These are phyloP conservation scores for Prunella strophiata DNA, from an alignment of 2,797 vertebrate genomes.

Conservation along the genomic window DNA sequence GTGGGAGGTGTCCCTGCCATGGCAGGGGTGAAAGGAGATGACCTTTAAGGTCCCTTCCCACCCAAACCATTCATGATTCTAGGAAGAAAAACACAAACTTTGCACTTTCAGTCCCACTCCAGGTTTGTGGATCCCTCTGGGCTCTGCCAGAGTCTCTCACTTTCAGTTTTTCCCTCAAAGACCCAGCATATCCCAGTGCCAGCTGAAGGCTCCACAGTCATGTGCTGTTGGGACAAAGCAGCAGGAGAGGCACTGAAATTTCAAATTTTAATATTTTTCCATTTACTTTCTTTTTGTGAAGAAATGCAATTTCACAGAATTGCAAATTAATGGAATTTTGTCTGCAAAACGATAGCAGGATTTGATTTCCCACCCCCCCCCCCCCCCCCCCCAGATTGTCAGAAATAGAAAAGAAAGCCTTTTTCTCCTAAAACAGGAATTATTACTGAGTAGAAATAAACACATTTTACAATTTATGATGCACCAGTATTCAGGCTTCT, in stretches of 20 bases:
- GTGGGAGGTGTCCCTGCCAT: not conserved
- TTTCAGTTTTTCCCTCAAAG: not conserved
- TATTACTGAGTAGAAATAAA: not conserved
- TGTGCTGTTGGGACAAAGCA: not conserved
- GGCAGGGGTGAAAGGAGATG: not conserved
- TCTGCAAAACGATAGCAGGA: not conserved
- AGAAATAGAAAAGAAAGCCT: not conserved
- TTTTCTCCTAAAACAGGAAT: not conserved
- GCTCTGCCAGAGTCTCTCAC: not conserved
- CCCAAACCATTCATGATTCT: not conserved
- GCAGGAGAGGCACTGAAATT: not conserved
- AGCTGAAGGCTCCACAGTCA: fast-evolving
- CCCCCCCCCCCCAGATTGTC: not conserved
- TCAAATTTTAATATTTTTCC: not conserved
- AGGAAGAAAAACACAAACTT: fast-evolving
- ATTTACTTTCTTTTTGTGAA: not conserved
- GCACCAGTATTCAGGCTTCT: not conserved
- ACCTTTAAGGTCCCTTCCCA: not conserved
- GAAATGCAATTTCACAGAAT: not conserved
- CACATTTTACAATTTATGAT: not conserved
- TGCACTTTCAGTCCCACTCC: not conserved
- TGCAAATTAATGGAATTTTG: not conserved
- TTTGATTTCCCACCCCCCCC: not conserved
- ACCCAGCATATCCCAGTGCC: not conserved
- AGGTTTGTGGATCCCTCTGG: not conserved